Conservation (phyloP, 1,140 invertebrate species). For the Brachionus manjavacas region DNA sequence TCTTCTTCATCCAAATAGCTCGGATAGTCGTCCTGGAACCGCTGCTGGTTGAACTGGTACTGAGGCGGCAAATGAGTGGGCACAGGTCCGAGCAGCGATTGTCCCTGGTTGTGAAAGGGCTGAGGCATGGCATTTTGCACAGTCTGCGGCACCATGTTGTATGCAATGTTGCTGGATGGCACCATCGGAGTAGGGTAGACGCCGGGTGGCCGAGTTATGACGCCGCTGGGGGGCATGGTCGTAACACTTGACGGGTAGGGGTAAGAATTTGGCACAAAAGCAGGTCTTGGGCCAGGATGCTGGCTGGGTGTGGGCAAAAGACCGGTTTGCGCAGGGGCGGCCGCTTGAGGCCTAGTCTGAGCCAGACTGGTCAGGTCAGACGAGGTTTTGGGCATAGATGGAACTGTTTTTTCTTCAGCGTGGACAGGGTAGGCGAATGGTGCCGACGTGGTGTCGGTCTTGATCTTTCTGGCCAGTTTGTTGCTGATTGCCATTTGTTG, state of each 20-base stretch:
- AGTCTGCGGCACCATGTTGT: background rate
- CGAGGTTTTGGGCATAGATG: background rate
- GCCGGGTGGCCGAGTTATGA: background rate
- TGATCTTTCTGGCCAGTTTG: slow-evolving; percentile 10
- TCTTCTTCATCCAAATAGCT: slow-evolving; percentile 1
- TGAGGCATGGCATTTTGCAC: background rate
- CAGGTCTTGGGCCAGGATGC: background rate
- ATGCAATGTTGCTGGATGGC: background rate
- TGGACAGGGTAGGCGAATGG: background rate
- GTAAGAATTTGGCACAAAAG: background rate
- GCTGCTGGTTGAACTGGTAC: background rate
- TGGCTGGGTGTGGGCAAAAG: slow-evolving; percentile 3
- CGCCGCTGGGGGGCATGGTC: background rate
- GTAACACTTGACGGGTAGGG: background rate
- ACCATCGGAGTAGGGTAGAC: background rate
- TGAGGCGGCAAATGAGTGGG: slow-evolving; percentile 11
- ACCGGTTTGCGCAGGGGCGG: background rate
- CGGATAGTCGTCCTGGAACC: background rate
- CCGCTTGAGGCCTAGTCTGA: background rate
- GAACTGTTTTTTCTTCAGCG: background rate
- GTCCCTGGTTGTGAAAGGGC: background rate
- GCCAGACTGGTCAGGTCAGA: background rate
- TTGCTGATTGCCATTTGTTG: slow-evolving; percentile 20
- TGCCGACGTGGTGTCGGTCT: background rate
- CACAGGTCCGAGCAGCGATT: background rate